phyloP scores from a whole-genome alignment of 2,888 invertebrate genomes.

The Yponomeuta malinellus region DNA sequence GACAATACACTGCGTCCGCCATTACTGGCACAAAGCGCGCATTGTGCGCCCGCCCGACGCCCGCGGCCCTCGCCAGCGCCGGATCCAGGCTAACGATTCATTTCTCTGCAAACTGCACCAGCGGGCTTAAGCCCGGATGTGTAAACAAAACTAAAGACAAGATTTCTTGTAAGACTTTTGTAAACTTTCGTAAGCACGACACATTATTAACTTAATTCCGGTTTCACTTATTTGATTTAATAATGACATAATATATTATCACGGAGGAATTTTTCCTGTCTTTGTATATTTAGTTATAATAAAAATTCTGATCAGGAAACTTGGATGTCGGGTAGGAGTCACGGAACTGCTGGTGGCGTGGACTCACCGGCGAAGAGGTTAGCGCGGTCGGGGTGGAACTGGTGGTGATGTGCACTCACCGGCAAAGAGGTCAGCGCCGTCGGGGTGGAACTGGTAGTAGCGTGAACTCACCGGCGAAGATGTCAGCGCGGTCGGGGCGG shows the following conservation, averaged over 20 bases:
- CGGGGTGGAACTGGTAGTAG: slow-evolving; percentile 26
- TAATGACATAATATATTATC: too few relatives aligned
- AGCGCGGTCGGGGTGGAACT: background rate
- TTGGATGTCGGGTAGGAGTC: too few relatives aligned
- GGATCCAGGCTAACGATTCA: background rate
- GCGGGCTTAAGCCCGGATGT: background rate
- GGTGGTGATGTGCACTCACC: too few relatives aligned
- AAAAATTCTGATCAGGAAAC: too few relatives aligned
- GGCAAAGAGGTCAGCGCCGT: background rate
- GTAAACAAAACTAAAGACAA: too few relatives aligned
- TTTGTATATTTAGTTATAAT: too few relatives aligned
- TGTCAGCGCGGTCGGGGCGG: slow-evolving; percentile 79
- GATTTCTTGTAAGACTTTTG: too few relatives aligned
- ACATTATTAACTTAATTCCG: too few relatives aligned
- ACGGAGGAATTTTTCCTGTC: too few relatives aligned
- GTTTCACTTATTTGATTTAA: too few relatives aligned
- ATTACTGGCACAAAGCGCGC: background rate
- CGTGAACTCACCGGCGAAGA: slow-evolving; percentile 79
- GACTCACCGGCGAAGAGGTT: background rate
- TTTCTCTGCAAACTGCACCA: background rate
- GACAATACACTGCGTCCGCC: background rate
- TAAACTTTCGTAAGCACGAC: too few relatives aligned
- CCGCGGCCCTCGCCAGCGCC: background rate
- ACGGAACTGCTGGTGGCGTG: too few relatives aligned
- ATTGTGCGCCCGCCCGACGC: background rate